Evolutionary conservation across 2,888 invertebrate species (phyloP).

Genomic region (Lasioglossum leucozonium): DNA sequence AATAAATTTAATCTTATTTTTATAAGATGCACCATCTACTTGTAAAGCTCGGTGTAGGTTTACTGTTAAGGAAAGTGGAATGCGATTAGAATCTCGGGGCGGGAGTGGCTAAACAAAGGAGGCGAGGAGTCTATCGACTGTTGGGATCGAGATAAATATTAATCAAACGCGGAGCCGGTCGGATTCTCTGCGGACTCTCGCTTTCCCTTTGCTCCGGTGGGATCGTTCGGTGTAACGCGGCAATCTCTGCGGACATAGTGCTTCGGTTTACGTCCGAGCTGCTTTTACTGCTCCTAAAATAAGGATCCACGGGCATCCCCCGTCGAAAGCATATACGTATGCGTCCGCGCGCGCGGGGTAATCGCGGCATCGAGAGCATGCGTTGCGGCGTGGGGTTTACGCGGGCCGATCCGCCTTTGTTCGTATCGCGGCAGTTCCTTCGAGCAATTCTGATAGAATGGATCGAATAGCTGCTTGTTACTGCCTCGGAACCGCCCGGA

Average conservation of each 20-base stretch:
- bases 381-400: slow-evolving; percentile 32
- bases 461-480: slow-evolving; percentile 43
- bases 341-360: slow-evolving; percentile 37
- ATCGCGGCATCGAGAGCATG: slow-evolving; percentile 36
- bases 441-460: slow-evolving; percentile 33
- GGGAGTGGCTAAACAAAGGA: background rate
- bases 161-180: slow-evolving; percentile 14
- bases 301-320: slow-evolving; percentile 24
- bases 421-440: slow-evolving; percentile 29
- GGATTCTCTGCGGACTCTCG: background rate
- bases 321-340: slow-evolving; percentile 18
- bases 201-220: background rate
- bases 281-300: slow-evolving; percentile 57
- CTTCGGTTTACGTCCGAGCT: slow-evolving; percentile 57
- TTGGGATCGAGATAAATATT: slow-evolving; percentile 41
- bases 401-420: slow-evolving; percentile 8
- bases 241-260: slow-evolving; percentile 30
- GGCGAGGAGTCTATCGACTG: slow-evolving; percentile 1
- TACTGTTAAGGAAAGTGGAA: background rate
- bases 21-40: no score
- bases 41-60: no score
- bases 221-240: slow-evolving; percentile 39
- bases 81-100: background rate
- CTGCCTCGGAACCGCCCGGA: slow-evolving; percentile 3
- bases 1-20: no score